A percentile compares a stretch with the other conserved stretches of the same genome.
phyloP scores from a whole-genome alignment of 2,888 invertebrate species.

The Lumbricus terrestris region DNA sequence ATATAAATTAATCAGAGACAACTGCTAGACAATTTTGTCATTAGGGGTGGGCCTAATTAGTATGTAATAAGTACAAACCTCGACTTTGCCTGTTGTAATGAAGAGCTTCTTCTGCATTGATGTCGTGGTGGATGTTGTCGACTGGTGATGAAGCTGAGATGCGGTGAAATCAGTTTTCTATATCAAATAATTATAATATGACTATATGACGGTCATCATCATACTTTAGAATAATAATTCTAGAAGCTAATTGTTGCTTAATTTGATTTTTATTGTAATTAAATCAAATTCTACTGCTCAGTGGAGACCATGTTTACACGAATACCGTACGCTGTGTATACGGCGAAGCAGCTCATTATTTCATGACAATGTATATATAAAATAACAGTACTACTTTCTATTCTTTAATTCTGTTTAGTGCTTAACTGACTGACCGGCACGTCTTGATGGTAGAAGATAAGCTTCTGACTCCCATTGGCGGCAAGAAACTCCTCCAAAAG shows the following conservation, averaged over 20 bases:
- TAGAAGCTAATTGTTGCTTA: too few relatives aligned
- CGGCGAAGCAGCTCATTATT: too few relatives aligned
- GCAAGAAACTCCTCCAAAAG: constrained; percentile 56
- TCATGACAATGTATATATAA: too few relatives aligned
- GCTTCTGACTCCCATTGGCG: constrained; percentile 52
- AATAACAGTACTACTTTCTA: too few relatives aligned
- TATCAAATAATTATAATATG: too few relatives aligned
- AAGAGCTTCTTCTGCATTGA: constrained; percentile 50
- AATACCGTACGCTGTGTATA: too few relatives aligned
- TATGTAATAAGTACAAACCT: constrained; percentile 41
- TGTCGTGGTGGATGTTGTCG: neutral
- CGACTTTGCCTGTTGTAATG: constrained; percentile 52
- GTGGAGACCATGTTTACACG: too few relatives aligned
- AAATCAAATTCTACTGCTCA: too few relatives aligned
- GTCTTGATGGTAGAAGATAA: constrained; percentile 59
- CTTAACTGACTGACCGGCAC: neutral
- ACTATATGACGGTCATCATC: neutral
- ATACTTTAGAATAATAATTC: neutral
- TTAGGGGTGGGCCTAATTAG: too few relatives aligned
- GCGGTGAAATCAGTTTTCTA: neutral
- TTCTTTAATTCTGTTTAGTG: neutral
- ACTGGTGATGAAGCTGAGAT: neutral
- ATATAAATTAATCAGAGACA: too few relatives aligned
- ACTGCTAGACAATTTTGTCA: too few relatives aligned
- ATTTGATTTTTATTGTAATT: too few relatives aligned